Percentiles rank a stretch among this genome's conserved stretches.
Conservation (phyloP, 37 sponge, comb jelly and placozoan species). For the Amphimedon queenslandica region DNA sequence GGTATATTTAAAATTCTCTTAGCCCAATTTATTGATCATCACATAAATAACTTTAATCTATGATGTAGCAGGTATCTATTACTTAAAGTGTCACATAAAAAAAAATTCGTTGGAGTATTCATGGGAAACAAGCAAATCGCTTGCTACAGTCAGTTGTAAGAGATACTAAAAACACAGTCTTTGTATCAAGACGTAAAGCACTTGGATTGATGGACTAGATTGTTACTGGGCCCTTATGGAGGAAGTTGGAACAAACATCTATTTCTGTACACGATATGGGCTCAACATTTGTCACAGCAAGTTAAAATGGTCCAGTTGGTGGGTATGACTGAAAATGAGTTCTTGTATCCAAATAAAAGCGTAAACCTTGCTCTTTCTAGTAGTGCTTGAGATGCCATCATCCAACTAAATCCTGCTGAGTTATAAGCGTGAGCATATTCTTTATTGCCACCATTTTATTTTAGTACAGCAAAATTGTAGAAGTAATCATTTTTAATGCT, state of each 20-base stretch:
- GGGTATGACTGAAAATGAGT: no score
- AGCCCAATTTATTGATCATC: constrained; percentile 32
- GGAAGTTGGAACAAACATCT: constrained; percentile 11
- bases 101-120: constrained; percentile 12
- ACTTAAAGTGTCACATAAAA: constrained; percentile 15
- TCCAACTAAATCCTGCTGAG: no score
- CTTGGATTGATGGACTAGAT: constrained; percentile 38
- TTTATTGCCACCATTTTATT: no score
- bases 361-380: no score
- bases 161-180: constrained; percentile 14
- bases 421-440: no score
- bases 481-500: no score
- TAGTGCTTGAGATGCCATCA: no score
- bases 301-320: no score
- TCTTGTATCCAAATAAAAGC: no score
- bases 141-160: constrained; percentile 24
- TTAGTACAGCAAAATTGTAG: no score
- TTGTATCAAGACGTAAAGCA: constrained; percentile 30
- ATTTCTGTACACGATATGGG: constrained; percentile 21
- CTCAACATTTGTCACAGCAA: no score
- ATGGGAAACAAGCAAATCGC: constrained; percentile 25
- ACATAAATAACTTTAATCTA: constrained; percentile 37
- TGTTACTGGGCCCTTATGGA: constrained; percentile 45
- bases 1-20: constrained; percentile 28
- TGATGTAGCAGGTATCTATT: constrained; percentile 40